Conservation (phyloP, 2,797 vertebrate genomes). For the Acanthis flammea region DNA sequence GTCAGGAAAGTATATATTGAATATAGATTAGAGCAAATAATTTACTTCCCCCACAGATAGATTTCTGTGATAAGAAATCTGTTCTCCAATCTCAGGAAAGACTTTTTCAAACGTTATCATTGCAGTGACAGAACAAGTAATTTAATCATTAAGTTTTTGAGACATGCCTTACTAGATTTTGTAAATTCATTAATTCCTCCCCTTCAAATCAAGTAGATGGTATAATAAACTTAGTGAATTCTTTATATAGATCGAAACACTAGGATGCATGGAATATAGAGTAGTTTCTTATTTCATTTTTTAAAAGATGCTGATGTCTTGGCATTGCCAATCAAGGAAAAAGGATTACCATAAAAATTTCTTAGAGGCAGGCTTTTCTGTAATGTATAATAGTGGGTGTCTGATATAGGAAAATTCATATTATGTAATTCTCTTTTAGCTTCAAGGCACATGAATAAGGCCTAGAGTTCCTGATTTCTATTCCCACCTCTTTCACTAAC, state of each 20-base stretch:
- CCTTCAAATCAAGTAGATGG: not conserved
- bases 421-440: not conserved
- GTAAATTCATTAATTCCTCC: slow-evolving; percentile 19
- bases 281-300: not conserved
- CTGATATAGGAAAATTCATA: not conserved
- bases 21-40: not conserved
- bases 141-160: slow-evolving; percentile 2
- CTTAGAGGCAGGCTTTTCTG: not conserved
- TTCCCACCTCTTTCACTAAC: slow-evolving; percentile 6
- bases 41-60: not conserved
- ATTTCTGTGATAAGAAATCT: not conserved
- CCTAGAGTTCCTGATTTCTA: not conserved
- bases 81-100: not conserved
- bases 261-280: not conserved
- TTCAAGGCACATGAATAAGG: not conserved
- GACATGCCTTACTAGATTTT: not conserved
- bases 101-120: not conserved
- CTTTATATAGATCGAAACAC: not conserved
- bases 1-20: not conserved
- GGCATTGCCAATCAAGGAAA: not conserved
- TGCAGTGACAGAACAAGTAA: not conserved
- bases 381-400: not conserved
- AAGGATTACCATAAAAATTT: slow-evolving; percentile 13
- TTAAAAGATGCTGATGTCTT: not conserved
- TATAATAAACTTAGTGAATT: slow-evolving; percentile 6